Conservation (phyloP, 2,797 vertebrate genomes). For the Parauchenoglanis ngamensis region DNA sequence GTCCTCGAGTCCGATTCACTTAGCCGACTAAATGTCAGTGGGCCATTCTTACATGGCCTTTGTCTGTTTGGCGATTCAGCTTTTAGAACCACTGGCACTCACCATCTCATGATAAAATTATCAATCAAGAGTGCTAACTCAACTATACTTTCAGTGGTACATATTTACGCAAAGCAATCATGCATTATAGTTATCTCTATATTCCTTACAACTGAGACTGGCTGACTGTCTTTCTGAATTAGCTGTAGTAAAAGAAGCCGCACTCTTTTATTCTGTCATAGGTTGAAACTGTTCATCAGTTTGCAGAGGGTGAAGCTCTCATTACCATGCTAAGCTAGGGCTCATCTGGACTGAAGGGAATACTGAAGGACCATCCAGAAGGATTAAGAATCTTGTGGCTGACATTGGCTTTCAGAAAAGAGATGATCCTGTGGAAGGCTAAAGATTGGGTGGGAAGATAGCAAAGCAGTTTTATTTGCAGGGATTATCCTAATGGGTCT, state of each 20-base stretch:
- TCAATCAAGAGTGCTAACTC: constrained; percentile 23
- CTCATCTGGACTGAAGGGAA: constrained; percentile 37
- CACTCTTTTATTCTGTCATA: constrained; percentile 24
- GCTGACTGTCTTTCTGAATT: constrained; percentile 21
- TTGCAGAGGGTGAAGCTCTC: constrained; percentile 40
- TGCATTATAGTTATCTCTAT: neutral
- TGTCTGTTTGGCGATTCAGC: constrained; percentile 36
- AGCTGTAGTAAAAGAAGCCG: neutral
- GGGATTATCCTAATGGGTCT: constrained; percentile 32
- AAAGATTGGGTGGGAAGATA: constrained; percentile 5
- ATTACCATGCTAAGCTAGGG: constrained; percentile 47
- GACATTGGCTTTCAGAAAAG: constrained; percentile 25
- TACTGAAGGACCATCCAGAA: constrained; percentile 48
- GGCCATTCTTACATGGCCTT: constrained; percentile 23
- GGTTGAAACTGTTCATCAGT: constrained; percentile 24
- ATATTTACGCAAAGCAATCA: constrained; percentile 19
- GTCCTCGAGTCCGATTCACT: constrained; percentile 23
- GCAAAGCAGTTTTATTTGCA: constrained; percentile 16
- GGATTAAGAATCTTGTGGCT: constrained; percentile 37
- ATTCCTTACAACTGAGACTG: neutral
- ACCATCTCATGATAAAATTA: constrained; percentile 21
- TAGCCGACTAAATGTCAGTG: constrained; percentile 47
- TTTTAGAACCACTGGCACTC: constrained; percentile 17
- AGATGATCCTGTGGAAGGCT: constrained; percentile 35
- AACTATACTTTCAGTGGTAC: constrained; percentile 12